These are phyloP conservation scores for Bambusicola thoracicus DNA, from an alignment of 2,113 vertebrate genomes.

Conservation along the genomic window DNA sequence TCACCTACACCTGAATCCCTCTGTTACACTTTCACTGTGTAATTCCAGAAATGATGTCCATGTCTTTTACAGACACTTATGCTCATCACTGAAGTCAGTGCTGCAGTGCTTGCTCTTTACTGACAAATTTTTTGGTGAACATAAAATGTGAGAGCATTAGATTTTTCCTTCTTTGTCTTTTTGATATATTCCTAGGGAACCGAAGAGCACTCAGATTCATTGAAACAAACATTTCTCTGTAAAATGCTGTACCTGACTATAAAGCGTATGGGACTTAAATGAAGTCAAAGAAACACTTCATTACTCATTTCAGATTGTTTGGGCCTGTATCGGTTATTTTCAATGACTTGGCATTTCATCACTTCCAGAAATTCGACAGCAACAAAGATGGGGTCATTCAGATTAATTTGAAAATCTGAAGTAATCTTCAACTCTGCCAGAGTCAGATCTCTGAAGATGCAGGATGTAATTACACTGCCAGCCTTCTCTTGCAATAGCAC, in stretches of 20 bases:
- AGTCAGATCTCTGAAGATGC: conserved; percentile 51
- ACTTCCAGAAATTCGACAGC: conserved; percentile 62
- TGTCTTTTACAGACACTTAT: not conserved
- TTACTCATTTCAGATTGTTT: conserved; percentile 55
- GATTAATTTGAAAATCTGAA: conserved; percentile 71
- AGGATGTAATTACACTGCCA: conserved; percentile 60
- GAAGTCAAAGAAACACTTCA: conserved; percentile 32
- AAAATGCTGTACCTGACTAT: conserved; percentile 22
- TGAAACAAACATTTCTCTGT: conserved; percentile 20
- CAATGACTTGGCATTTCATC: conserved; percentile 61
- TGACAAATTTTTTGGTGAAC: not conserved
- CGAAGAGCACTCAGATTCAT: not conserved
- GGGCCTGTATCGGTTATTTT: conserved; percentile 41
- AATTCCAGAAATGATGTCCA: not conserved
- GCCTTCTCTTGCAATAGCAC: not conserved
- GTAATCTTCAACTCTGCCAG: conserved; percentile 53
- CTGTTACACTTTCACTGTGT: not conserved
- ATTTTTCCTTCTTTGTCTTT: conserved; percentile 8
- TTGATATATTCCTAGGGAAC: not conserved
- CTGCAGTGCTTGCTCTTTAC: not conserved
- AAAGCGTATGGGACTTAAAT: not conserved
- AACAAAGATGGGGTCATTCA: conserved; percentile 65
- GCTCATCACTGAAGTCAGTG: not conserved
- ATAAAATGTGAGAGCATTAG: not conserved
- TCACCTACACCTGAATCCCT: not conserved